Evolutionary conservation across 1,140 invertebrate genomes (phyloP).

Genomic region (Drosophila baimaii): DNA sequence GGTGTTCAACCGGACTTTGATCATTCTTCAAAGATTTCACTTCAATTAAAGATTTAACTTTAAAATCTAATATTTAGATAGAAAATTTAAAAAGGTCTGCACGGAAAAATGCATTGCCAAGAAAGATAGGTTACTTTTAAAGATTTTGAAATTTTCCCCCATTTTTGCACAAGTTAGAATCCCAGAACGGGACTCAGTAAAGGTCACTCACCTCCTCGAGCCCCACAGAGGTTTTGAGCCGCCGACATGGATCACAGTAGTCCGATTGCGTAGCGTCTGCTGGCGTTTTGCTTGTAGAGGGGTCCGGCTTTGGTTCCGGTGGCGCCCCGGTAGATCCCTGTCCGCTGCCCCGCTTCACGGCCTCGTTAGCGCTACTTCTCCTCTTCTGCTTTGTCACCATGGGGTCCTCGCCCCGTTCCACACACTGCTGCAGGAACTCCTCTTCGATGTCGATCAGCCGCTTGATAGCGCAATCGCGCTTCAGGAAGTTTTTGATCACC

Average conservation of each 20-base stretch:
- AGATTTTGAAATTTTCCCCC: too few species aligned
- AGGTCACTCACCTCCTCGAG: slow-evolving; percentile 58
- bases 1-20: too few species aligned
- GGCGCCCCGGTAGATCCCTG: not conserved
- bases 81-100: too few species aligned
- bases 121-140: too few species aligned
- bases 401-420: slow-evolving; percentile 25
- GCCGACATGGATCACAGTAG: slow-evolving; percentile 59
- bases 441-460: slow-evolving; percentile 69
- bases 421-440: slow-evolving; percentile 52
- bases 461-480: slow-evolving; percentile 68
- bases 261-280: not conserved
- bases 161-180: too few species aligned
- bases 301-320: slow-evolving; percentile 16
- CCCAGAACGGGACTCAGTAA: not conserved
- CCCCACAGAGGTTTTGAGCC: slow-evolving; percentile 57
- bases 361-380: not conserved
- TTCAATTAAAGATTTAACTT: too few species aligned
- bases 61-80: too few species aligned
- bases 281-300: slow-evolving; percentile 32
- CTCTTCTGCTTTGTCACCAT: not conserved
- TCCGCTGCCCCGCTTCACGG: not conserved
- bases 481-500: slow-evolving; percentile 71
- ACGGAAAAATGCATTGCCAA: too few species aligned
- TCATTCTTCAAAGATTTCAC: too few species aligned